phyloP scores from a whole-genome alignment of 2,113 vertebrate species.

The Callipepla squamata region DNA sequence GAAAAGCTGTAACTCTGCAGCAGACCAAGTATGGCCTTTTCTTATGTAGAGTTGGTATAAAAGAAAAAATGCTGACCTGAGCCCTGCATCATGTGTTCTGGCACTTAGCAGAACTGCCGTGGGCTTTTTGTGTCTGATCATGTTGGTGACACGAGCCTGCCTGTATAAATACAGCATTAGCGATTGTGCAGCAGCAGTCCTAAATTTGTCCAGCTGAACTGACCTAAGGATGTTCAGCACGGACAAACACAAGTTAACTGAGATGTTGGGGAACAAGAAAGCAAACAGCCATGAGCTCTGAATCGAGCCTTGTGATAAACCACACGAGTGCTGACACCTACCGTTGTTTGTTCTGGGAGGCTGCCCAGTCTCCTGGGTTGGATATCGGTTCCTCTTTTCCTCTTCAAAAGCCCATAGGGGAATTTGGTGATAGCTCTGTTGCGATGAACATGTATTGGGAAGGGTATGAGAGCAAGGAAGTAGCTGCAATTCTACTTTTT shows the following conservation, averaged over 20 bases:
- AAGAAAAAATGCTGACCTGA: neutral
- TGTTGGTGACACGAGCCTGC: fast-evolving
- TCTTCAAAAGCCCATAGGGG: neutral
- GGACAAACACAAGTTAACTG: neutral
- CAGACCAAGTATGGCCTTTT: neutral
- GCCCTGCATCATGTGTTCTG: neutral
- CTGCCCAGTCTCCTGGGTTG: neutral
- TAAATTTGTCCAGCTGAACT: neutral
- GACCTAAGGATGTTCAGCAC: neutral
- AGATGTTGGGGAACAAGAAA: neutral
- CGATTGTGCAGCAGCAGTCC: neutral
- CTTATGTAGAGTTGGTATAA: neutral
- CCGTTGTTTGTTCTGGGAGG: neutral
- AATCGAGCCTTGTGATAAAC: neutral
- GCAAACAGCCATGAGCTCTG: neutral
- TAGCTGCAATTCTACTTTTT: fast-evolving
- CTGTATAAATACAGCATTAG: neutral
- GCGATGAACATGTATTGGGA: neutral
- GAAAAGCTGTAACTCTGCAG: fast-evolving
- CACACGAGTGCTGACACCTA: neutral
- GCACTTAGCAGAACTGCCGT: fast-evolving
- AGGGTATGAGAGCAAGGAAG: neutral
- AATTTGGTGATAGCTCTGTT: neutral
- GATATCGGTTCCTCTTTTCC: neutral
- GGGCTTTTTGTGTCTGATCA: fast-evolving